Base-by-base conservation (phyloP, 2,888 invertebrate genomes). In the Conops quadrifasciatus region DNA sequence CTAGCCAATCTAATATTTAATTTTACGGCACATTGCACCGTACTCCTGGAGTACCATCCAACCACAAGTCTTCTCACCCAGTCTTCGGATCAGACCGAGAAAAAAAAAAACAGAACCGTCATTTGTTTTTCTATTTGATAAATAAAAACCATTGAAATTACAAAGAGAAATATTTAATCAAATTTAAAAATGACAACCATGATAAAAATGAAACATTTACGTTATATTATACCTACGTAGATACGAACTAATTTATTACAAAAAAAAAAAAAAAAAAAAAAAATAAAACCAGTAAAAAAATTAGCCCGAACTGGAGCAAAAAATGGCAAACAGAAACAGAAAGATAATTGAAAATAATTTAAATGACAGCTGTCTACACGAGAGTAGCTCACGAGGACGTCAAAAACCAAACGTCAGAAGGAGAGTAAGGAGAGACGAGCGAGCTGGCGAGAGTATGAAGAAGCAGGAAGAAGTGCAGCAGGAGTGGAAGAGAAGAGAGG, bases 191-290 rank as follows among this genome's bases (percentile, higher is more conserved):
- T 60, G 60, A 2, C 60, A 60, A 21, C 36, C 30, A 16, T 7
- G 30, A 53, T 53, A 53, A 53, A n/a, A 36, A n/a, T 36, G 5
- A 36, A 30, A 30, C 16, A 36, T 2, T 30, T 30, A 59, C n/a
- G n/a, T n/a, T 15, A 21, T 4, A 62, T 21, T 13, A 36, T 30
- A 30, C 30, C n/a, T 43, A 36, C 21, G 36, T 21, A 24, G 28
- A 62, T 36, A 21, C 36, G 59, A 43, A 62, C 62, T 62, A 21
- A 62, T 62, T 62, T 43, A 62, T 62, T 62, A 65, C 19, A 65
- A 15, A 53, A 53, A 53, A 16, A 21, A 53, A 19, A 21, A 66
- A 19, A 51, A 66, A 53, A 15, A 56, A n/a, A 4, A 36, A 19
- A 19, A 53, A 53, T 19, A 19, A 21, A 30, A 45, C 13, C 15